Evolutionary conservation across 2,888 invertebrate species (phyloP), one percentile per base, ranked within the genome.

Genomic region (Eilema caniola): DNA sequence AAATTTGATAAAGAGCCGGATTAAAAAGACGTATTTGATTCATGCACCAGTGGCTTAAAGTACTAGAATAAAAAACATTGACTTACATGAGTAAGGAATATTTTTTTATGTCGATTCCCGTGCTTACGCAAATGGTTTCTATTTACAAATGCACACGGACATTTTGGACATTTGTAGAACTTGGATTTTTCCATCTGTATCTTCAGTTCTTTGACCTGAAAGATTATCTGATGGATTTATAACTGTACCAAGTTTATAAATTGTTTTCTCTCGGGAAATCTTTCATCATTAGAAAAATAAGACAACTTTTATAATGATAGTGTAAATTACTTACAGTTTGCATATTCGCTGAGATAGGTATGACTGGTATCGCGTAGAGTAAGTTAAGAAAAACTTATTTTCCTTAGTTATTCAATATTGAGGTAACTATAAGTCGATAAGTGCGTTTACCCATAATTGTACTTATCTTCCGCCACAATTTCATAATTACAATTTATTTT

Each of bases 131-230:
- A 41, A 12, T 61, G 63, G 31, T 23, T 70, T 0, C 0, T 20
- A 33, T 64, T 62, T n/a, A 65, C 11, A 12, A 80, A 80, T 8
- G 66, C 33, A 62, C 62, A 53, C 28, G 71, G 33, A 53, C 79
- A 79, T 28, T 61, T 66, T 0, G 70, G 56, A 63, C 78, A 80
- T 57, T 64, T 76, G 31, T 72, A 14, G 10, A 76, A 37, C 23
- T 65, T n/a, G 3, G 70, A 28, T 41, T 66, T 80, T 59, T 67
- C 65, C 10, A 80, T 0, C 11, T 66, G 70, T 14, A 78, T 53
- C n/a, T 47, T 25, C 14, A 70, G 60, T 59, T 69, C 28, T 0
- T 37, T 23, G 28, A 23, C 24, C 79, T 80, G 80, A 69, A 80
- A 71, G 11, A 12, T 37, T 37, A 37, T 12, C 33, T 33, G 33